phyloP scores from a whole-genome alignment of 2,888 invertebrate genomes.

The Aricia artaxerxes region DNA sequence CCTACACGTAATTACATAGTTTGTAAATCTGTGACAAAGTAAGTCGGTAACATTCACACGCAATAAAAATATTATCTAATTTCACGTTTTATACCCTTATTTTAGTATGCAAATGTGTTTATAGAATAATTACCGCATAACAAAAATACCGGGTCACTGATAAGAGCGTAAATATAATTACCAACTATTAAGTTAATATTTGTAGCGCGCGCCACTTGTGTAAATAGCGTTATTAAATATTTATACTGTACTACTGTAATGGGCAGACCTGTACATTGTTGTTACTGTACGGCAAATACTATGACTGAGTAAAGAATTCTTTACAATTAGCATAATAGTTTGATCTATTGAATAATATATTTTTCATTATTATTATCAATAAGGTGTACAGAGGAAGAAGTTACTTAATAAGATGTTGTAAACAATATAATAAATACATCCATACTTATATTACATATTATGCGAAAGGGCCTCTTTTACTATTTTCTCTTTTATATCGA shows the following conservation, averaged over 20 bases:
- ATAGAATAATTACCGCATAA: slow-evolving; percentile 25
- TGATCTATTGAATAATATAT: neutral
- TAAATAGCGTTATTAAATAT: slow-evolving; percentile 24
- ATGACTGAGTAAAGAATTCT: neutral
- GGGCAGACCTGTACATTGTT: neutral
- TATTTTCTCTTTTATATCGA: too few species aligned
- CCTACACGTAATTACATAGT: neutral
- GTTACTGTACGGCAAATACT: neutral
- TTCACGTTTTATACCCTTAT: slow-evolving; percentile 16
- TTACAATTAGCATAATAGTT: neutral
- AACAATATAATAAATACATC: too few species aligned
- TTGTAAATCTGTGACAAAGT: slow-evolving; percentile 4
- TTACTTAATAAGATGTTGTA: too few species aligned
- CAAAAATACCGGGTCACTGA: slow-evolving; percentile 28
- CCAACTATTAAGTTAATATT: slow-evolving; percentile 28
- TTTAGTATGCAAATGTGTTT: slow-evolving; percentile 23
- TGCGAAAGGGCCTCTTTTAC: too few species aligned
- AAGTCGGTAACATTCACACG: slow-evolving; percentile 19
- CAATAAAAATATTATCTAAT: slow-evolving; percentile 15
- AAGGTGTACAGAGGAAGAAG: neutral
- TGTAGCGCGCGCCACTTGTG: slow-evolving; percentile 25
- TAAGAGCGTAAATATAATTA: slow-evolving; percentile 14
- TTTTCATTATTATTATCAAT: neutral
- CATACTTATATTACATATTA: too few species aligned
- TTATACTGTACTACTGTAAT: slow-evolving; percentile 12